Percentiles rank a stretch among this genome's conserved stretches.
These are phyloP conservation scores for Aulostomus chinensis DNA, from an alignment of 2,797 vertebrate genomes.

Conservation along the genomic window DNA sequence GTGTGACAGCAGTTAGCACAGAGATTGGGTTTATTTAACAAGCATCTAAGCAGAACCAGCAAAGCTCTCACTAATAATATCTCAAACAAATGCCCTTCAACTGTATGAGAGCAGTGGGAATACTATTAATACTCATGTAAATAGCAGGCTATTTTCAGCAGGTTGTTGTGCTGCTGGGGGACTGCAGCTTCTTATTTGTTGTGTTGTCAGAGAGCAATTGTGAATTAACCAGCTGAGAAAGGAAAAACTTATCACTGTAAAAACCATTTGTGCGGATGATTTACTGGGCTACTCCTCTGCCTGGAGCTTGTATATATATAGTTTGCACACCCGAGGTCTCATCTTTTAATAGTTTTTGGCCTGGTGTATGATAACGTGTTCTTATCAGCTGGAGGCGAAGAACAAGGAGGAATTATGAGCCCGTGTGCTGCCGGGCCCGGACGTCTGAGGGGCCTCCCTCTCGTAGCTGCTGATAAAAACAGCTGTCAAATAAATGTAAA, in stretches of 20 bases:
- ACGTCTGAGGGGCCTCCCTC: too few species aligned
- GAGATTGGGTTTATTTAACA: conserved; percentile 46
- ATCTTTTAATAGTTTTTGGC: neutral
- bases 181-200: conserved; percentile 23
- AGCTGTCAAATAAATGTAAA: too few species aligned
- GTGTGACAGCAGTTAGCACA: conserved; percentile 33
- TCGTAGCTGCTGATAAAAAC: too few species aligned
- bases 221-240: neutral
- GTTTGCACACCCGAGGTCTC: neutral
- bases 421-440: too few species aligned
- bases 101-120: conserved; percentile 33
- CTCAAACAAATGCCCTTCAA: conserved; percentile 54
- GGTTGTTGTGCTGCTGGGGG: conserved; percentile 17
- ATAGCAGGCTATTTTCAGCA: conserved; percentile 38
- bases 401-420: too few species aligned
- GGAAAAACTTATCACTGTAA: conserved; percentile 15
- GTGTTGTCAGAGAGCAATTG: conserved; percentile 16
- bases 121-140: conserved; percentile 52
- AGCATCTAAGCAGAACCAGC: conserved; percentile 50
- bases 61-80: conserved; percentile 45
- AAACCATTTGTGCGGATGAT: conserved; percentile 11
- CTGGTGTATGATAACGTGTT: too few species aligned
- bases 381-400: too few species aligned
- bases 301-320: neutral
- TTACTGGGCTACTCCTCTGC: neutral